Base-by-base conservation (phyloP, 64 coral and sea anemone genomes). In the Dendrophyllia cribrosa region DNA sequence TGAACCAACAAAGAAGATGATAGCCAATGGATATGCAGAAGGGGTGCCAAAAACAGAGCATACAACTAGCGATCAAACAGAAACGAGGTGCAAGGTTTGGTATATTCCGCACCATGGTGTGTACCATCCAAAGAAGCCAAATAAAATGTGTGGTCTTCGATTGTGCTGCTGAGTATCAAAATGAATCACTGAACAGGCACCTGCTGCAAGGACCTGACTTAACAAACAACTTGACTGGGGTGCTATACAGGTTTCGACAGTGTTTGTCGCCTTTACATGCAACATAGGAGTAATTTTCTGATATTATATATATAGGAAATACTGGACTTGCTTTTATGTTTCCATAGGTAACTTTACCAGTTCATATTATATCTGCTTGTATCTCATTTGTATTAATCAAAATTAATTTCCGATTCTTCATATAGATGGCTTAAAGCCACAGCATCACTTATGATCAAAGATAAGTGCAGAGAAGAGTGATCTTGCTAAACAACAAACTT, bases 71-170 rank as follows among this genome's bases (percentile, higher is more conserved):
- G 34, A 34, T 34, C 34, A 34, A 34, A 34, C 34, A 34, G 34
- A 34, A 34, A 34, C 34, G 2, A 34, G 34, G 34, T 34, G 34
- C 34, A 34, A 34, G 34, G 34, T 34, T 34, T 93, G 91, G 91
- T 86, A 77, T 25, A 86, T 93, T 7, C 82, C 91, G 6, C 82
- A 86, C 74, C 82, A 93, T 52, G 71, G 82, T 4, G 58, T 86
- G 20, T 86, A 87, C 16, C 82, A 93, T n/a, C 83, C 83, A 3
- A 91, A 85, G 26, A 91, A 91, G 20, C 48, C 47, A 59, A 74
- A 89, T 21, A 23, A 70, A 9, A 61, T 34, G 77, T 1, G 77
- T 75, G 1, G 66, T 91, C 17, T 91, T 91, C 34, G 77, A 91
- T 43, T 91, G 89, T 16, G 77, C 89, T 17, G 77, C 89, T 3